A percentile compares a stretch with the other conserved stretches of the same genome.
Conservation (phyloP, 2,797 vertebrate species). For the Hybognathus amarus region DNA sequence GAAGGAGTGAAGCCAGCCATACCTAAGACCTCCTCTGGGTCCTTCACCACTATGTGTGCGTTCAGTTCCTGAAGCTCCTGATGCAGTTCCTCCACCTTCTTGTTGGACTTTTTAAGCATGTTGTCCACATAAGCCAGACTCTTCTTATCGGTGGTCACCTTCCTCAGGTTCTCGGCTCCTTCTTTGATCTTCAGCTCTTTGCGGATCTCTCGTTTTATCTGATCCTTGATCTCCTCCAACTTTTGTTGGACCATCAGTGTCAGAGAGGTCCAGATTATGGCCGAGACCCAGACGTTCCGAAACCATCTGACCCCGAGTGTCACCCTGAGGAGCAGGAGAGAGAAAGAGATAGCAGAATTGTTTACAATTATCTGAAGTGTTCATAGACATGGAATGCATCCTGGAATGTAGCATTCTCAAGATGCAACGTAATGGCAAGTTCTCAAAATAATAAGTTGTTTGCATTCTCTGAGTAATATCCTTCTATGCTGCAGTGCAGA, state of each 20-base stretch:
- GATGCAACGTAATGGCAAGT: neutral
- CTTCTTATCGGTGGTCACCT: slow-evolving; percentile 99
- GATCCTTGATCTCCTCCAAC: slow-evolving; percentile 97
- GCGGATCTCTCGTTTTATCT: slow-evolving; percentile 98
- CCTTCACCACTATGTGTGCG: slow-evolving; percentile 96
- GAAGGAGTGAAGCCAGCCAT: slow-evolving; percentile 51
- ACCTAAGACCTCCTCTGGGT: slow-evolving; percentile 94
- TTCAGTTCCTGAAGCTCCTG: slow-evolving; percentile 97
- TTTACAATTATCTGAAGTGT: slow-evolving; percentile 17
- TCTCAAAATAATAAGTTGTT: slow-evolving; percentile 24
- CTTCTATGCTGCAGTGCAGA: neutral
- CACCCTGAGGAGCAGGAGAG: slow-evolving; percentile 72
- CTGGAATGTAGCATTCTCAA: slow-evolving; percentile 20
- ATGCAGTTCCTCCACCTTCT: slow-evolving; percentile 97
- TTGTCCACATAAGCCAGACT: slow-evolving; percentile 98
- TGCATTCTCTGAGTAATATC: slow-evolving; percentile 34
- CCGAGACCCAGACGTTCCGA: slow-evolving; percentile 87
- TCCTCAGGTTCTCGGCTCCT: slow-evolving; percentile 96
- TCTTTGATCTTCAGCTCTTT: slow-evolving; percentile 99
- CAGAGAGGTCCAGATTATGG: slow-evolving; percentile 92
- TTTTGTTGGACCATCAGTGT: slow-evolving; percentile 97
- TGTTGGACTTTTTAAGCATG: slow-evolving; percentile 98
- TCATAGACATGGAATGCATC: slow-evolving; percentile 17
- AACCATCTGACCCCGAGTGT: slow-evolving; percentile 87
- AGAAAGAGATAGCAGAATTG: slow-evolving; percentile 33